Evolutionary conservation across 2,888 invertebrate species (phyloP).

Genomic region (Zootermopsis nevadensis): DNA sequence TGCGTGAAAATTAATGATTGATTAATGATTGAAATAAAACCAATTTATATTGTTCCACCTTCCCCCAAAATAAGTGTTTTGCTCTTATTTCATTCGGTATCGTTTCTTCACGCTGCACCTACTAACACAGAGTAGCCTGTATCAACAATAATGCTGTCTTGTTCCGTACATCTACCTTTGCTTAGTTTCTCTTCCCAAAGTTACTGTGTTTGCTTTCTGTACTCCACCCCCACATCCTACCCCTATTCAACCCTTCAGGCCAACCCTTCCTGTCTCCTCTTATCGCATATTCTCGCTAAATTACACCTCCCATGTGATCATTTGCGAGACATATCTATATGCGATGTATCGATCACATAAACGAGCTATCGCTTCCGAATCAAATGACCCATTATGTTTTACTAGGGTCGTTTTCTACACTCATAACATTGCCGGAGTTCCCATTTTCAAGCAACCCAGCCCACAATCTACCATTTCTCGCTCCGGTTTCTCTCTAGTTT

Average conservation of each 20-base stretch:
- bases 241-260: slow-evolving; percentile 39
- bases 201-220: background rate
- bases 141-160: too few species aligned
- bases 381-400: slow-evolving; percentile 64
- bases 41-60: too few species aligned
- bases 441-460: slow-evolving; percentile 22
- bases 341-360: slow-evolving; percentile 50
- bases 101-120: too few species aligned
- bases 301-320: slow-evolving; percentile 43
- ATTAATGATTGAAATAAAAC: too few species aligned
- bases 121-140: too few species aligned
- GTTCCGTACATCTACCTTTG: background rate
- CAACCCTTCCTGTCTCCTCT: slow-evolving; percentile 45
- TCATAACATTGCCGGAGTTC: slow-evolving; percentile 36
- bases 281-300: slow-evolving; percentile 48
- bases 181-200: background rate
- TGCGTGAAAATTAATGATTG: too few species aligned
- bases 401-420: slow-evolving; percentile 60
- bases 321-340: slow-evolving; percentile 46
- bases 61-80: too few species aligned
- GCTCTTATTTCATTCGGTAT: too few species aligned
- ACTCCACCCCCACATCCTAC: background rate
- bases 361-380: slow-evolving; percentile 57
- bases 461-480: slow-evolving; percentile 17
- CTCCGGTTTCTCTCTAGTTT: slow-evolving; percentile 28